These are phyloP conservation scores for Odiellus spinosus DNA, from an alignment of 2,888 invertebrate species.

Conservation along the genomic window DNA sequence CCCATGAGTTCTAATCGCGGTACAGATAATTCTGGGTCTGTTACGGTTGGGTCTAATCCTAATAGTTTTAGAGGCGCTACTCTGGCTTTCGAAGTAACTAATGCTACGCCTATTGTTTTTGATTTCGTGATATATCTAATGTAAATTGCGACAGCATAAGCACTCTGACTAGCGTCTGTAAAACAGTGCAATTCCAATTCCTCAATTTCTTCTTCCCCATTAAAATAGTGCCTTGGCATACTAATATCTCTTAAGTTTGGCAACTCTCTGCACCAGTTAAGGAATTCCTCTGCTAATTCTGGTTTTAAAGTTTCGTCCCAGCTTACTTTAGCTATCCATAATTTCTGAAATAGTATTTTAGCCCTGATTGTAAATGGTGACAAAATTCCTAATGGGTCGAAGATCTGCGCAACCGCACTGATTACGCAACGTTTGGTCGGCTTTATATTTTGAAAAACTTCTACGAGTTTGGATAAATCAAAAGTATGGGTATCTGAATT, in stretches of 20 bases:
- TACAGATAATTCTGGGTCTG: conserved; percentile 10
- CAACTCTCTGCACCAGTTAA: neutral
- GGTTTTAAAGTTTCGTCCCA: conserved; percentile 21
- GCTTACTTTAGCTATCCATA: conserved; percentile 17
- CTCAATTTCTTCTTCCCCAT: neutral
- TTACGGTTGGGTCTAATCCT: too few relatives aligned
- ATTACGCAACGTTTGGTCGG: too few relatives aligned
- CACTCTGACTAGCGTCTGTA: conserved; percentile 19
- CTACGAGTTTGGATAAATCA: too few relatives aligned
- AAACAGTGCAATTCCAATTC: conserved; percentile 12
- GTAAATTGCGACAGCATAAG: conserved; percentile 19
- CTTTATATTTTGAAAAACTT: too few relatives aligned
- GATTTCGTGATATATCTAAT: conserved; percentile 4
- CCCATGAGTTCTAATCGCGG: conserved; percentile 20
- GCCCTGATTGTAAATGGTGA: conserved; percentile 10
- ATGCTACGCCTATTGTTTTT: conserved; percentile 9
- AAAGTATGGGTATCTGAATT: too few relatives aligned
- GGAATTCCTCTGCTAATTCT: conserved; percentile 2
- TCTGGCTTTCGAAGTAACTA: neutral
- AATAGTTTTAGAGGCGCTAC: conserved; percentile 18
- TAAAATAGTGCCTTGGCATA: conserved; percentile 6
- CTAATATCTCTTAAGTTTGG: neutral
- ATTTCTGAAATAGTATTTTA: conserved; percentile 20
- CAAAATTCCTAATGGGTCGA: conserved; percentile 18
- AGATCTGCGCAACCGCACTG: neutral